Evolutionary conservation across 2,888 invertebrate genomes (phyloP).

Genomic region (Thereva nobilitata): DNA sequence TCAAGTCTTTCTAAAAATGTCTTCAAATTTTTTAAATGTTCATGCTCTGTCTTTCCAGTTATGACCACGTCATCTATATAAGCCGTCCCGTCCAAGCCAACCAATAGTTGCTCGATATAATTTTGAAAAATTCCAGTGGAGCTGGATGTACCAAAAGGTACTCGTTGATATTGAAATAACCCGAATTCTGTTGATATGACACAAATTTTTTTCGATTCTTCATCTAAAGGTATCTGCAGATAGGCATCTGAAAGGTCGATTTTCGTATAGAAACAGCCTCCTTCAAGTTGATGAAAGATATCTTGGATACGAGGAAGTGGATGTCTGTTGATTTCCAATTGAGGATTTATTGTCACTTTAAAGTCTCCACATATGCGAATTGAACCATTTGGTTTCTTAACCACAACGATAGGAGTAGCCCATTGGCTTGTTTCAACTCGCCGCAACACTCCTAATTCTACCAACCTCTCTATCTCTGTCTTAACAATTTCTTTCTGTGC

Average conservation of each 20-base stretch:
- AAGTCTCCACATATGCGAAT: slow-evolving; percentile 36
- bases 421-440: slow-evolving; percentile 26
- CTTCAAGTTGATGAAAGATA: slow-evolving; percentile 17
- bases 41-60: slow-evolving; percentile 13
- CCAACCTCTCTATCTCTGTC: slow-evolving; percentile 5
- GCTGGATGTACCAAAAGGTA: slow-evolving; percentile 13
- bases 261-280: slow-evolving; percentile 19
- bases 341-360: slow-evolving; percentile 32
- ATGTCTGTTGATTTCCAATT: slow-evolving; percentile 16
- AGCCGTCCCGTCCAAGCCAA: slow-evolving; percentile 19
- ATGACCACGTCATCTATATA: slow-evolving; percentile 35
- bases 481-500: slow-evolving; percentile 2
- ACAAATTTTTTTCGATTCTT: background rate
- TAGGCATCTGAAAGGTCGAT: slow-evolving; percentile 10
- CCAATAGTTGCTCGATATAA: slow-evolving; percentile 2
- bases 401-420: slow-evolving; percentile 28
- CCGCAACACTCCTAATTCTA: slow-evolving; percentile 18
- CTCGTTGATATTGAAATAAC: slow-evolving; percentile 3
- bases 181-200: slow-evolving; percentile 8
- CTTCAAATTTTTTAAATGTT: slow-evolving; percentile 8
- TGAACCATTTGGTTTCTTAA: slow-evolving; percentile 15
- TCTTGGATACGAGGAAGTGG: slow-evolving; percentile 20
- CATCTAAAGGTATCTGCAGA: background rate
- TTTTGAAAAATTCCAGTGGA: slow-evolving; percentile 4
- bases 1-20: background rate